Conservation (phyloP, 35 echinoderm and acorn worm genomes). For the Chiridota heheva region DNA sequence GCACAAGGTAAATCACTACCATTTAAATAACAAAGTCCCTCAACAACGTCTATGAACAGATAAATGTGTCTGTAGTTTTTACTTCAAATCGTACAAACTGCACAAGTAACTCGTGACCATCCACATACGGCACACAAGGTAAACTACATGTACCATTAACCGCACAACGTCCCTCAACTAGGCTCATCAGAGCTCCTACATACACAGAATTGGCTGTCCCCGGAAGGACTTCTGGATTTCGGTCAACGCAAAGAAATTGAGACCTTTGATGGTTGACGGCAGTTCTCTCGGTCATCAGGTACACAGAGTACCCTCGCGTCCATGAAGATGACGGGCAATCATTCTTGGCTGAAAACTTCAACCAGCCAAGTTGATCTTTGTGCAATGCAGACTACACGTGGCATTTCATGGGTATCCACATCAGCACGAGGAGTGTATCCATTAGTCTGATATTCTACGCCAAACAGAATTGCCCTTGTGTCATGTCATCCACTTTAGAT, state of each 20-base stretch:
- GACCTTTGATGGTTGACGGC: neutral
- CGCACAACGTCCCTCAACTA: neutral
- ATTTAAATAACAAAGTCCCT: too few relatives aligned
- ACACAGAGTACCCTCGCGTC: slow-evolving; percentile 42
- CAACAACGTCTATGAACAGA: too few relatives aligned
- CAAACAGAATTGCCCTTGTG: neutral
- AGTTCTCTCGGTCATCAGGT: slow-evolving; percentile 28
- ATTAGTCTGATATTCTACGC: slow-evolving; percentile 8
- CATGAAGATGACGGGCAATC: slow-evolving; percentile 25
- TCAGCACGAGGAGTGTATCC: neutral
- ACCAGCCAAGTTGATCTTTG: neutral
- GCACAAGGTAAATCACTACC: too few relatives aligned
- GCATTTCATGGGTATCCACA: neutral
- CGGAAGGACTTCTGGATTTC: neutral
- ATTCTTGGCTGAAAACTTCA: slow-evolving; percentile 40
- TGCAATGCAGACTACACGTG: slow-evolving; percentile 11
- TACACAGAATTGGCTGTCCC: neutral
- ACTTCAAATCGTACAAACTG: slow-evolving; percentile 14
- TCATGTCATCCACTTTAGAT: neutral
- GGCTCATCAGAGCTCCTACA: neutral
- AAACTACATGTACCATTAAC: too few relatives aligned
- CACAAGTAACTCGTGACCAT: slow-evolving; percentile 20
- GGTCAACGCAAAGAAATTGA: slow-evolving; percentile 31
- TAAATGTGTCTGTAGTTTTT: too few relatives aligned
- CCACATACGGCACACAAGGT: neutral